Evolutionary conservation across 2,888 invertebrate species (phyloP), one percentile per base, ranked within the genome.

Genomic region (Lycophotia porphyrea): DNA sequence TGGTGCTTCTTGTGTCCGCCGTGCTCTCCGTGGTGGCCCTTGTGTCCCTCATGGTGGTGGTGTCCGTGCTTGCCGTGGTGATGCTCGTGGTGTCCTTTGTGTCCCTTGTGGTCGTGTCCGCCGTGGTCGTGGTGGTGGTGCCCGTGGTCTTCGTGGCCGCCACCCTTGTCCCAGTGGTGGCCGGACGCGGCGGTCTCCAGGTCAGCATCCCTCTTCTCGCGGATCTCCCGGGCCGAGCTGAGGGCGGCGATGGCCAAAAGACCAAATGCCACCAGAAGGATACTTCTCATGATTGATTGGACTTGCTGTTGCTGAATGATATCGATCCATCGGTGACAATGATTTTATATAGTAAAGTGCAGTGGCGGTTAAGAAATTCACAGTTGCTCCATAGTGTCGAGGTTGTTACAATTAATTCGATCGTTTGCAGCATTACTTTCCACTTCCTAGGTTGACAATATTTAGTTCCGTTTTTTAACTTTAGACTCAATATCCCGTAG

Each of bases 11-110:
- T 97, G 91, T 97, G 96, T 1, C 97, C 97, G 31, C 96, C 97
- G 71, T 97, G 96, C 87, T 97, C 97, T 31, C 94, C 96, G 90
- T 97, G 97, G 82, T 97, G 96, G 2, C 97, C 97, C 72, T 95
- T 93, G 88, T 97, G 97, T 0, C 96, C 95, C 78, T 96, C 97
- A 86, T 98, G 97, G 89, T 98, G 97, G 88, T 97, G 97, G 88
- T 98, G 97, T 0, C 98, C 98, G 84, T 97, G 97, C 75, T 97
- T 94, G 24, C 97, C 97, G 88, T 98, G 97, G 82, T 97, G 97
- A 80, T 97, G 95, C 58, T 97, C 96, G 86, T 98, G 97, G 77
- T 97, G 96, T 7, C 97, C 97, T 88, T 97, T 97, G 93, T 98
- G 97, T 3, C 97, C 97, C 85, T 98, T 97, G 86, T 97, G 97